phyloP scores from a whole-genome alignment of 2,888 invertebrate genomes.

The Meghimatium bilineatum region DNA sequence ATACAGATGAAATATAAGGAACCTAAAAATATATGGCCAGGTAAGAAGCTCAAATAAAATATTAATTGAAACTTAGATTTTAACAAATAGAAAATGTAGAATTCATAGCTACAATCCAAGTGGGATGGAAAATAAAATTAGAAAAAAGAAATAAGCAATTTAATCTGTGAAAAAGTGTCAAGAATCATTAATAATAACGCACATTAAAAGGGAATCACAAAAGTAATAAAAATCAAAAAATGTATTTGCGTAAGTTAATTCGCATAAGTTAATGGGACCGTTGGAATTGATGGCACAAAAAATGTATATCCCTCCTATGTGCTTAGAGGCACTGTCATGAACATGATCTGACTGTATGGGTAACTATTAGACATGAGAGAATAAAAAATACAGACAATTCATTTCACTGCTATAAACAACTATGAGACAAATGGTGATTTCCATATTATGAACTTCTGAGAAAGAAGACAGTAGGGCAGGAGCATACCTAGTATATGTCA shows the following conservation, averaged over 20 bases:
- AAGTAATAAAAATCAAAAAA: background rate
- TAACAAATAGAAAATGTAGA: background rate
- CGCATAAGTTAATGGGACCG: too few species aligned
- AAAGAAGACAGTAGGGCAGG: too few species aligned
- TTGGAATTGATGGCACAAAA: too few species aligned
- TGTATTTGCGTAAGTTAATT: conserved; percentile 12
- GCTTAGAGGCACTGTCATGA: too few species aligned
- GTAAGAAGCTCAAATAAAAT: background rate
- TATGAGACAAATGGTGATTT: too few species aligned
- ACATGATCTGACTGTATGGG: too few species aligned
- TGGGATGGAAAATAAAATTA: background rate
- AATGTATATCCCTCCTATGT: too few species aligned
- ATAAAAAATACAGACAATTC: background rate
- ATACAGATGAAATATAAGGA: background rate
- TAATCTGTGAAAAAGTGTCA: background rate
- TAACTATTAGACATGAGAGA: too few species aligned
- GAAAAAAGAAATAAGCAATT: background rate
- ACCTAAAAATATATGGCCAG: conserved; percentile 7
- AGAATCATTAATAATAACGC: background rate
- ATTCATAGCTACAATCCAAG: background rate
- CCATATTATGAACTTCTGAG: too few species aligned
- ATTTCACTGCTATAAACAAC: too few species aligned
- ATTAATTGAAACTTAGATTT: background rate
- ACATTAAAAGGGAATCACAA: conserved; percentile 1
- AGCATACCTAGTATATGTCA: too few species aligned